Conservation (phyloP, 2,113 vertebrate genomes). For the Phrynocephalus versicolor region DNA sequence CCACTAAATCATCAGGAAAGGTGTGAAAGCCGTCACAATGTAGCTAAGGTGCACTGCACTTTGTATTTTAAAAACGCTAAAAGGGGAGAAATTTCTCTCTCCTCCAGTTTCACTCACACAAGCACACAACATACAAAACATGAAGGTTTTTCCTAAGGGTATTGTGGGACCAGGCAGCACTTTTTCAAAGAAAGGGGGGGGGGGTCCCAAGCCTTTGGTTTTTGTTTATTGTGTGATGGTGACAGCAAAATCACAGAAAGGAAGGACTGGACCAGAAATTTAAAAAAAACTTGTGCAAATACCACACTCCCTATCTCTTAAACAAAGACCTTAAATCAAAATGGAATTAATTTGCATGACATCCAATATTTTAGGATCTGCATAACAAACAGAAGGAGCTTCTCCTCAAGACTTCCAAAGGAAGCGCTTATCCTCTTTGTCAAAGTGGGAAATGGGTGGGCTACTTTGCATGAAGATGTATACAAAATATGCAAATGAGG, state of each 20-base stretch:
- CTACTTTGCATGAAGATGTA: constrained; percentile 78
- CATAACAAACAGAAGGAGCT: constrained; percentile 75
- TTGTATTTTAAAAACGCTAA: neutral
- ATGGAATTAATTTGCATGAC: constrained; percentile 75
- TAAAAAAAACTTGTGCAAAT: constrained; percentile 46
- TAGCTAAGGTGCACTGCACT: constrained; percentile 16
- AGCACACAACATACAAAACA: constrained; percentile 11
- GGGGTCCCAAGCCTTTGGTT: neutral
- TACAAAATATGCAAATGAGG: constrained; percentile 82
- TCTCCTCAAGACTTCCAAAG: constrained; percentile 68
- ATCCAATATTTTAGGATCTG: constrained; percentile 71
- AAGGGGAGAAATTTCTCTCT: neutral
- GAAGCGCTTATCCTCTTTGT: constrained; percentile 76
- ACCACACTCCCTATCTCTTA: constrained; percentile 47
- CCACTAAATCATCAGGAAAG: neutral
- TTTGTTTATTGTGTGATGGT: neutral
- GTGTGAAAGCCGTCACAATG: neutral
- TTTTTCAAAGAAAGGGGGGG: constrained; percentile 29
- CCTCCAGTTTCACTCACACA: neutral
- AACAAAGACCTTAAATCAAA: constrained; percentile 67
- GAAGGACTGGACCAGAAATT: constrained; percentile 31
- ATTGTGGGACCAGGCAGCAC: neutral
- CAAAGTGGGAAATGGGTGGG: constrained; percentile 74
- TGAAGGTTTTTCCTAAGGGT: neutral
- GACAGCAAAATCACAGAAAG: neutral